Evolutionary conservation across 2,113 vertebrate species (phyloP), one percentile per base, ranked within the genome.

Genomic region (Australoheros scitulus): DNA sequence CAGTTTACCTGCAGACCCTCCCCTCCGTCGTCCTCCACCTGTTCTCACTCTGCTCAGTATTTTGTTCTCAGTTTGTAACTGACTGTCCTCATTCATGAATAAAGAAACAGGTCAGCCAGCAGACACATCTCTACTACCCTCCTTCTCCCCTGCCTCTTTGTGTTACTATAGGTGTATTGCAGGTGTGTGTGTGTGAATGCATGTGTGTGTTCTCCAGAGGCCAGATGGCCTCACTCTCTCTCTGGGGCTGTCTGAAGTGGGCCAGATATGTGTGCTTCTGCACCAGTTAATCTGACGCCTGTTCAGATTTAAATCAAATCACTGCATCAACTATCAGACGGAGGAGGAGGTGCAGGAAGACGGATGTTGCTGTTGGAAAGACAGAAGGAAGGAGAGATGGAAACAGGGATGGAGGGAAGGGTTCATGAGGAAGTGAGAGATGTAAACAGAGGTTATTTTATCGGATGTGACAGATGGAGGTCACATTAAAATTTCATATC

Each of bases 381-480:
- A 76, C 8, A 52, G 43, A 47, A 34, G 24, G 26, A 32, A 8
- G 22, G 65, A 74, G 13, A 52, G 43, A 47, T 26, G 24, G 26
- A 24, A 8, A 18, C 14, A 36, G 78, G 4, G 70, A 82, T 65
- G 52, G 20, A 64, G 47, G 58, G 20, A 22, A 50, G 57, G 18
- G 36, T 36, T 17, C 9, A 32, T 0, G 50, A 74, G 57, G 41
- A 43, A 24, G 77, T 4, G 17, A 50, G 55, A 24, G 84, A 80
- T 60, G 36, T 3, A 13, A 79, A 58, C 18, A 76, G 60, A 56
- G 70, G 24, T 55, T 22, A 59, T 47, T 47, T 75, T 57, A 84
- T 81, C 68, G 60, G 29, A 72, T 61, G 26, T 87, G 85, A 91
- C 85, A 90, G 90, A 92, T 90, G 80, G 80, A 87, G 91, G 90